Base-by-base conservation (phyloP, 2,797 vertebrate species). In the Synanceia verrucosa region DNA sequence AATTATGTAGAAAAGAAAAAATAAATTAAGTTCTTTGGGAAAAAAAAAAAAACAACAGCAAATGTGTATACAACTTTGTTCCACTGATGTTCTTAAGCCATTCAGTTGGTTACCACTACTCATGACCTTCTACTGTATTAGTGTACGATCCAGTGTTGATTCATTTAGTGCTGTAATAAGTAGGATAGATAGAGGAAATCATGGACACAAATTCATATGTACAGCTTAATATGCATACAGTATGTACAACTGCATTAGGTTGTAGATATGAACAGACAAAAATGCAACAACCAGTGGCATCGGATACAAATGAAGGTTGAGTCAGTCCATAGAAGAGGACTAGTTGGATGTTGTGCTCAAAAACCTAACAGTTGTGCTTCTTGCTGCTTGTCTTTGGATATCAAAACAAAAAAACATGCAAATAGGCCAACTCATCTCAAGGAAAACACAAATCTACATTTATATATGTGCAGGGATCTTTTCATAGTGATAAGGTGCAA, bases 1-100 rank as follows among this genome's bases (percentile, higher is more conserved):
- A n/a, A 88, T 90, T 66, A 93, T 84, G 82, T 91, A 89, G 76
- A 91, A 91, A 90, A 92, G 19, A 65, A 84, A 51, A 89, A 87
- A 89, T 81, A 88, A 91, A 86, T 84, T 57, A 84, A 81, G 62
- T 81, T 23, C 50, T 79, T 82, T 75, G 48, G 2, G 4, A 14
- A 23, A 33, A 64, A 79, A 82, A 85, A 79, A 78, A 53, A 73
- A 79, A 65, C 77, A 47, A 86, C 76, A 82, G 64, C 70, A 82
- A 89, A 81, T 57, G 64, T 70, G 65, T 85, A 53, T 78, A 78
- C 79, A 81, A 73, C 57, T 73, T 84, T 77, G 75, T 81, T 89
- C 78, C 67, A 58, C 56, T 58, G 56, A 82, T 64, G 70, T 67
- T 69, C 61, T 44, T 33, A 57, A 65, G 58, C 79, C 70, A 69